Conservation (phyloP, 2,113 vertebrate genomes). For the Epinephelus fuscoguttatus region DNA sequence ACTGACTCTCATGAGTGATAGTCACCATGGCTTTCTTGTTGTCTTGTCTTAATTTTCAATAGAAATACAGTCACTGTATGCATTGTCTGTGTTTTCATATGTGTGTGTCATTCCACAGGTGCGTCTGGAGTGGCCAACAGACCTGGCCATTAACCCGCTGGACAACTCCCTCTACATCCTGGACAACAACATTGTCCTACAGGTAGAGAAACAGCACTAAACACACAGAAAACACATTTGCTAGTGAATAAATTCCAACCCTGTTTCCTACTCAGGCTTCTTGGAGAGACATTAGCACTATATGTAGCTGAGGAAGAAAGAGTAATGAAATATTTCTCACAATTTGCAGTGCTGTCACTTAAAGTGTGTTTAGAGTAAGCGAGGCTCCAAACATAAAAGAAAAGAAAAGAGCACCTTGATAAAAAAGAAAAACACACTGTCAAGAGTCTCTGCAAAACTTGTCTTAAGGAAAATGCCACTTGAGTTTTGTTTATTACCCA, state of each 20-base stretch:
- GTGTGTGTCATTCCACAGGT: slow-evolving; percentile 83
- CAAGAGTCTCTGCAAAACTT: slow-evolving; percentile 21
- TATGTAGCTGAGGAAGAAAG: slow-evolving; percentile 3
- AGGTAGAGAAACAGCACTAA: slow-evolving; percentile 70
- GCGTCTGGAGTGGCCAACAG: slow-evolving; percentile 96
- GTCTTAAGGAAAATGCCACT: slow-evolving; percentile 42
- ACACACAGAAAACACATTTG: background rate
- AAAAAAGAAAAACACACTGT: slow-evolving; percentile 34
- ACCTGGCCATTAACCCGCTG: slow-evolving; percentile 94
- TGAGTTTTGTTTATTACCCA: slow-evolving; percentile 21
- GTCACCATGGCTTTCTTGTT: slow-evolving; percentile 19
- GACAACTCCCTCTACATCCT: slow-evolving; percentile 97
- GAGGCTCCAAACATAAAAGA: slow-evolving; percentile 37
- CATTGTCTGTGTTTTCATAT: background rate
- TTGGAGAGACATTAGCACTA: background rate
- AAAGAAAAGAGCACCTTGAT: slow-evolving; percentile 40
- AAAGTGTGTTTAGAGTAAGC: slow-evolving; percentile 32
- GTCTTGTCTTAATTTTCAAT: slow-evolving; percentile 19
- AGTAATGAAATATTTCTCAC: slow-evolving; percentile 33
- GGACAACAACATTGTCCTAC: slow-evolving; percentile 98
- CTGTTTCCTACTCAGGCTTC: slow-evolving; percentile 8
- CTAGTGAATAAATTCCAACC: background rate
- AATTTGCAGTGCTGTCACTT: slow-evolving; percentile 48
- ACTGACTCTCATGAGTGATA: slow-evolving; percentile 46
- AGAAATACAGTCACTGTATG: slow-evolving; percentile 4